Base-by-base conservation (phyloP, 2,888 invertebrate genomes). In the Scelioninae gen. 1 region DNA sequence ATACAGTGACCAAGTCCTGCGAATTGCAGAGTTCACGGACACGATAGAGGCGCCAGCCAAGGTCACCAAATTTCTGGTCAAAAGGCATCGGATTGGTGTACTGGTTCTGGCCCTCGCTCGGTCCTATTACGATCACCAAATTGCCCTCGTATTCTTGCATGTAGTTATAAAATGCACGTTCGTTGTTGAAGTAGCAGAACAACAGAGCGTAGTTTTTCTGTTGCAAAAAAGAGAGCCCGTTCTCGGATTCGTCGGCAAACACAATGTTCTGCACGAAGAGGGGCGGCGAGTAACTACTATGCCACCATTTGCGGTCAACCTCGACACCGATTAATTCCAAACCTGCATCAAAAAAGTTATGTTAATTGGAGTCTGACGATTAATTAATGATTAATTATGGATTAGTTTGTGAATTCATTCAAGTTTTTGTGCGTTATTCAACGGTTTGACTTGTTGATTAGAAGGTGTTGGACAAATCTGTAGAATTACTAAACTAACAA, bases 151-250 rank as follows among this genome's bases (percentile, higher is more conserved):
- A 96, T 87, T 93, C 90, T 85, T 94, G 90, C 77, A 97, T 91
- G 87, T 97, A 97, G 9, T 95, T 92, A 10, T 93, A 88, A 91
- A 97, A 97, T 23, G 96, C 96, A 0, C 88, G 85, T 7, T 94
- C 93, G 88, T 96, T 94, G 88, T 97, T 97, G 87, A 97, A 97
- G 88, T 97, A 97, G 89, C 96, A 97, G 90, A 97, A 97, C 58
- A 97, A 89, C 65, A 97, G 88, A 0, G 96, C 95, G 47, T 84
- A 58, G 5, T 75, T 69, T 23, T 8, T 51, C 7, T 56, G 13
- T 0, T 49, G n/a, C 6, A 49, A 45, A 7, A 13, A 23, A 29
- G 56, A 10, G 11, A 87, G 55, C 32, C 68, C 32, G 13, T 69
- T 53, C 0, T 86, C 77, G 65, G 87, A 87, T 69, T 93, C 93